Evolutionary conservation across 1,140 invertebrate genomes (phyloP).

Genomic region (Cydia fagiglandana): DNA sequence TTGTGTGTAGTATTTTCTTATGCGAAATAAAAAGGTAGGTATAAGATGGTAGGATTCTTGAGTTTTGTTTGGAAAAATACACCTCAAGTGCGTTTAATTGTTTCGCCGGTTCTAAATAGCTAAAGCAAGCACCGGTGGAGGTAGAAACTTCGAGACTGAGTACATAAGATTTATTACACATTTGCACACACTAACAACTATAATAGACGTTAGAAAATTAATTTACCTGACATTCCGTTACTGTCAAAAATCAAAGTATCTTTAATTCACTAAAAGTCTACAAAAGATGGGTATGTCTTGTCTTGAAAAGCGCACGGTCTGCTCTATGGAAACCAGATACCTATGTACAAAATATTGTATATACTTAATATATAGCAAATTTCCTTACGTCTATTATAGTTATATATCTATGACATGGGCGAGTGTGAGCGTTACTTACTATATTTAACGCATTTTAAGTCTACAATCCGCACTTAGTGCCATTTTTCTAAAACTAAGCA

Average conservation of each 20-base stretch:
- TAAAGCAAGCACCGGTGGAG: constrained; percentile 70
- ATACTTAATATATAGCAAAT: neutral
- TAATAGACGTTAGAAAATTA: neutral
- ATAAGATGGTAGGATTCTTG: neutral
- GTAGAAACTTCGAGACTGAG: constrained; percentile 51
- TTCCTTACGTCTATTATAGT: neutral
- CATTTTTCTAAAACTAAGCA: constrained; percentile 7
- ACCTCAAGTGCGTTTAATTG: neutral
- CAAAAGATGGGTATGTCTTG: no score
- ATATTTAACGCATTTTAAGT: constrained; percentile 8
- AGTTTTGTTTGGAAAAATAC: neutral
- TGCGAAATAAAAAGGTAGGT: no score
- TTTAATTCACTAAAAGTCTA: no score
- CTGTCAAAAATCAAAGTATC: no score
- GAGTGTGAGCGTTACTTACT: neutral
- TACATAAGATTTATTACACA: constrained; percentile 11
- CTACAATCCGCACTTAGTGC: constrained; percentile 9
- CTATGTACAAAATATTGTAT: no score
- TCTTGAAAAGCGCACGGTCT: no score
- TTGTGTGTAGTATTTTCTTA: no score
- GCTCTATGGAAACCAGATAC: no score
- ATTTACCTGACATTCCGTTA: neutral
- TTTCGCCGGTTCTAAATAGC: constrained; percentile 38
- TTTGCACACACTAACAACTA: neutral
- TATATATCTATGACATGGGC: neutral